These are phyloP conservation scores for Probaryconus sp. DNA, from an alignment of 1,140 invertebrate genomes.

Conservation along the genomic window DNA sequence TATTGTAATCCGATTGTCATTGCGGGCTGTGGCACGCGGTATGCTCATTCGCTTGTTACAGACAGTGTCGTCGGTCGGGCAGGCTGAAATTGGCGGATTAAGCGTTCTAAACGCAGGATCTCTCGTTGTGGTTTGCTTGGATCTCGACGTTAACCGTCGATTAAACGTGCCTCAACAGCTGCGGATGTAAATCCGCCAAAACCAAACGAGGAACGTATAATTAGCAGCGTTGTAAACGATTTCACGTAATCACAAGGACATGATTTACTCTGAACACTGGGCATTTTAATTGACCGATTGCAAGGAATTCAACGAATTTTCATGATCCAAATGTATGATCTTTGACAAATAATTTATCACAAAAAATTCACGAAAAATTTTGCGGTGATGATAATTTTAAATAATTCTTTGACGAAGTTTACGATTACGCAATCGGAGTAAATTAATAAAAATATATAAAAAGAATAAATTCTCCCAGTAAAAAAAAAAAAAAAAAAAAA, in stretches of 20 bases:
- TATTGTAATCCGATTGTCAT: constrained; percentile 53
- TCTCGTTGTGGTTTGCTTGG: constrained; percentile 38
- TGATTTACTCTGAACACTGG: too few relatives aligned
- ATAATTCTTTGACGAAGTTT: too few relatives aligned
- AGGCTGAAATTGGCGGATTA: constrained; percentile 50
- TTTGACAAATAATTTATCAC: too few relatives aligned
- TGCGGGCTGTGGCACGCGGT: constrained; percentile 25
- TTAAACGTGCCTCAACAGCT: constrained; percentile 47
- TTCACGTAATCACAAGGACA: constrained; percentile 40
- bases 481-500: too few relatives aligned
- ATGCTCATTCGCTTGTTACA: constrained; percentile 44
- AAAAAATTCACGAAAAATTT: too few relatives aligned
- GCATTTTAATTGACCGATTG: too few relatives aligned
- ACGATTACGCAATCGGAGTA: too few relatives aligned
- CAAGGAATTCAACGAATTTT: too few relatives aligned
- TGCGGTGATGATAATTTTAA: too few relatives aligned
- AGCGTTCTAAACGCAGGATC: constrained; percentile 31
- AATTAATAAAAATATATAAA: too few relatives aligned
- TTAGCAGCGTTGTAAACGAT: constrained; percentile 44
- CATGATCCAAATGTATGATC: too few relatives aligned
- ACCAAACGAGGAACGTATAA: constrained; percentile 26
- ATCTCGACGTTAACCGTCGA: constrained; percentile 49
- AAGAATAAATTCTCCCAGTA: too few relatives aligned
- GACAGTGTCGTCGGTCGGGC: constrained; percentile 30
- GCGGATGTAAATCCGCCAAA: constrained; percentile 49